Percentiles rank a stretch among this genome's conserved stretches.
Conservation (phyloP, 2,113 vertebrate genomes). For the Muntiacus reevesi region DNA sequence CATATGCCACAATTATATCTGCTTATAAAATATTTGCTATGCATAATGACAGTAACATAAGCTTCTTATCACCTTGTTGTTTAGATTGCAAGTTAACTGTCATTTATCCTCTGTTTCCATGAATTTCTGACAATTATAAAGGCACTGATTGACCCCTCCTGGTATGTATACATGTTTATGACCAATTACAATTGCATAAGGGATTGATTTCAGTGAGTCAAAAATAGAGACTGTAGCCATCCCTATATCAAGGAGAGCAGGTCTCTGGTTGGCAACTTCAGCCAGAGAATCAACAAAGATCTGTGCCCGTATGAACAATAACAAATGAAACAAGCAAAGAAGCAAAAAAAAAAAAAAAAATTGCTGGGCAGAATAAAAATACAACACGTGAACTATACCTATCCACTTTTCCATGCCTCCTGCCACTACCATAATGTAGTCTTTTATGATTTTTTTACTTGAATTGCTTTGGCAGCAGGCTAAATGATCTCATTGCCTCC, state of each 20-base stretch:
- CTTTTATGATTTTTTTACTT: not conserved
- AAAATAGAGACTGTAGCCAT: not conserved
- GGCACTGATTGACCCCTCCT: not conserved
- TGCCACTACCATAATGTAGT: rapidly evolving
- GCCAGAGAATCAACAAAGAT: not conserved
- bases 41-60: not conserved
- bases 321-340: not conserved
- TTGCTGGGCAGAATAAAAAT: not conserved
- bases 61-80: not conserved
- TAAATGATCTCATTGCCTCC: not conserved
- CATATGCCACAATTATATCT: not conserved
- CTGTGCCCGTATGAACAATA: not conserved
- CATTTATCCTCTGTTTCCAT: not conserved
- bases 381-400: not conserved
- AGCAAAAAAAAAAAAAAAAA: not conserved
- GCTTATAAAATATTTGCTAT: not conserved
- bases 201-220: not conserved
- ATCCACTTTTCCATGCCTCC: too few relatives aligned
- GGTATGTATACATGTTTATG: too few relatives aligned
- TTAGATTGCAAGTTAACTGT: not conserved
- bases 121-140: not conserved
- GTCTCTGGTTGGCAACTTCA: not conserved
- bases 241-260: not conserved
- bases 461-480: not conserved
- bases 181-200: not conserved